Base-by-base conservation (phyloP, 1,140 invertebrate species). In the Cydia splendana region DNA sequence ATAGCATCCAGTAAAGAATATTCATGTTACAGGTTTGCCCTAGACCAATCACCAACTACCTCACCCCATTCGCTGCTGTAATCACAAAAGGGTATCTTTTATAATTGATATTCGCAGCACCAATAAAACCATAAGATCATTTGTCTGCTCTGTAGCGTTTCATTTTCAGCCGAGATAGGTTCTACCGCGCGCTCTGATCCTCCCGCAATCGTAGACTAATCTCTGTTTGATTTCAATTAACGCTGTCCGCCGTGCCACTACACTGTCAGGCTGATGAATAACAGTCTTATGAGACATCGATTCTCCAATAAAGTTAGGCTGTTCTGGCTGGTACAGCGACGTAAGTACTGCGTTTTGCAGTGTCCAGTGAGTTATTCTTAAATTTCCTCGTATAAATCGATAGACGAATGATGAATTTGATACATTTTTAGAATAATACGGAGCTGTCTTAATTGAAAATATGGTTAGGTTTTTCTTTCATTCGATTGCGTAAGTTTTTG, bases 171-270 rank as follows among this genome's bases (percentile, higher is more conserved):
- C 73, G 77, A 78, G 79, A 80, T 82, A 81, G 79, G 78, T 79
- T 83, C 76, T 18, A 13, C 53, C 53, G 38, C 65, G 48, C 42
- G 38, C 53, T 75, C 79, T 84, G 84, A 87, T 85, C 83, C 86
- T 67, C 75, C 80, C 81, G 81, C 86, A 86, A 87, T 87, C 83
- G 75, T 75, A 57, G 80, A 77, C 81, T 90, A 87, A 91, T 91
- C 88, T 89, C 84, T 91, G 86, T 91, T 91, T 92, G 89, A 92
- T 88, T 92, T 92, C 84, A 92, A 91, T 92, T 89, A 91, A 85
- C 82, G 78, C 81, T 79, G 76, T 75, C 79, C 74, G 51, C 75
- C 62, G 76, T 34, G 75, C 69, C n/a, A 67, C 77, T 76, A 69
- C 65, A 20, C 15, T 75, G 73, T 57, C 53, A 28, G 62, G n/a